These are phyloP conservation scores for Chaetodon auriga DNA, from an alignment of 2,113 vertebrate species.

Conservation along the genomic window DNA sequence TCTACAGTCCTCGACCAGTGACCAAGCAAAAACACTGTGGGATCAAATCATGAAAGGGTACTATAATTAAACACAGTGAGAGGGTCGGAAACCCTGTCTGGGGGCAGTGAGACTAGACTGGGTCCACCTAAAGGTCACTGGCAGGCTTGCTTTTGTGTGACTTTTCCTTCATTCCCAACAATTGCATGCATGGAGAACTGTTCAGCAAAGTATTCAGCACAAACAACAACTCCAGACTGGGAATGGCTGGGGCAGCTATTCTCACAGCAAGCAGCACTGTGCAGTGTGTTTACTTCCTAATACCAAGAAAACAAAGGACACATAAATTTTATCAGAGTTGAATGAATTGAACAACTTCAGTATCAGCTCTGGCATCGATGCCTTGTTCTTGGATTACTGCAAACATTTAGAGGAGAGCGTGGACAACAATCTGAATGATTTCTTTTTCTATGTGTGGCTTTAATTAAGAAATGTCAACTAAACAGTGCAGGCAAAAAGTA, in stretches of 20 bases:
- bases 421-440: background rate
- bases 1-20: background rate
- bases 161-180: slow-evolving; percentile 31
- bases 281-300: slow-evolving; percentile 54
- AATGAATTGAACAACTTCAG: slow-evolving; percentile 7
- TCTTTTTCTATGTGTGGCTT: background rate
- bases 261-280: slow-evolving; percentile 40
- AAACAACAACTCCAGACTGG: slow-evolving; percentile 56
- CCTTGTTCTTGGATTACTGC: slow-evolving; percentile 17
- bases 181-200: background rate
- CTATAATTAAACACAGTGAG: slow-evolving; percentile 56
- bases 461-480: background rate
- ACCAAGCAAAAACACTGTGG: slow-evolving; percentile 3
- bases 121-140: slow-evolving; percentile 57
- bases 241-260: slow-evolving; percentile 57
- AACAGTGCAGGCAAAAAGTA: background rate
- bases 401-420: slow-evolving; percentile 2
- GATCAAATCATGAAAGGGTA: slow-evolving; percentile 25
- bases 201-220: background rate
- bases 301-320: slow-evolving; percentile 57
- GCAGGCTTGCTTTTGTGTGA: slow-evolving; percentile 49
- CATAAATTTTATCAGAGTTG: slow-evolving; percentile 24
- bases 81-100: slow-evolving; percentile 44
- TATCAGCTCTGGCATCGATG: slow-evolving; percentile 58
- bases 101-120: slow-evolving; percentile 22